Conservation (phyloP, 1,140 invertebrate genomes). For the Bombus terrestris region DNA sequence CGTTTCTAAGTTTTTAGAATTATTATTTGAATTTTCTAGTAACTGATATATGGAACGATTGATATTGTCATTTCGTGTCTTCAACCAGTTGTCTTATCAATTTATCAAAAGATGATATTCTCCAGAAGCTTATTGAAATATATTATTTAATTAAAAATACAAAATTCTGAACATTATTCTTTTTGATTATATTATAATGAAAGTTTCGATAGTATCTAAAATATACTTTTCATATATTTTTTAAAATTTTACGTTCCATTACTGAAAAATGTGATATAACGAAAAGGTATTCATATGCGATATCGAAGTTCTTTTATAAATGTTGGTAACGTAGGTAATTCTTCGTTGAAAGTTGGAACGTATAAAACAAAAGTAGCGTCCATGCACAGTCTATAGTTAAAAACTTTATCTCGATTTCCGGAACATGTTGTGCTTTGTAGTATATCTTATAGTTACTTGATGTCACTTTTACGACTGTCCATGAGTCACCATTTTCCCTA, state of each 20-base stretch:
- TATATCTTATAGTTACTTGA: background rate
- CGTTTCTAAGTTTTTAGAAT: too few species aligned
- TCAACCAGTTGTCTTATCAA: too few species aligned
- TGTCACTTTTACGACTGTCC: background rate
- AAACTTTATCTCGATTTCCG: background rate
- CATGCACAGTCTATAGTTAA: background rate
- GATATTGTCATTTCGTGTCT: too few species aligned
- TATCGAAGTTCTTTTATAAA: background rate
- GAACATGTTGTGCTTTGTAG: background rate
- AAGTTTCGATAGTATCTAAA: too few species aligned
- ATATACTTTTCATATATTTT: too few species aligned
- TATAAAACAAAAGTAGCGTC: background rate
- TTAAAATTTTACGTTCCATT: background rate
- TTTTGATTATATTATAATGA: too few species aligned
- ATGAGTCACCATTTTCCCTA: background rate
- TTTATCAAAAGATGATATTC: too few species aligned
- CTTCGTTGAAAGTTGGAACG: background rate
- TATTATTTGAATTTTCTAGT: too few species aligned
- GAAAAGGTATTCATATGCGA: background rate
- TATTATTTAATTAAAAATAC: too few species aligned
- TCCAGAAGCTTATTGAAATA: too few species aligned
- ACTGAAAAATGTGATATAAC: background rate
- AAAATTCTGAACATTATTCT: too few species aligned
- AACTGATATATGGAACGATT: too few species aligned
- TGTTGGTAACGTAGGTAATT: background rate